phyloP scores from a whole-genome alignment of 2,797 vertebrate genomes.

The Carapus acus region DNA sequence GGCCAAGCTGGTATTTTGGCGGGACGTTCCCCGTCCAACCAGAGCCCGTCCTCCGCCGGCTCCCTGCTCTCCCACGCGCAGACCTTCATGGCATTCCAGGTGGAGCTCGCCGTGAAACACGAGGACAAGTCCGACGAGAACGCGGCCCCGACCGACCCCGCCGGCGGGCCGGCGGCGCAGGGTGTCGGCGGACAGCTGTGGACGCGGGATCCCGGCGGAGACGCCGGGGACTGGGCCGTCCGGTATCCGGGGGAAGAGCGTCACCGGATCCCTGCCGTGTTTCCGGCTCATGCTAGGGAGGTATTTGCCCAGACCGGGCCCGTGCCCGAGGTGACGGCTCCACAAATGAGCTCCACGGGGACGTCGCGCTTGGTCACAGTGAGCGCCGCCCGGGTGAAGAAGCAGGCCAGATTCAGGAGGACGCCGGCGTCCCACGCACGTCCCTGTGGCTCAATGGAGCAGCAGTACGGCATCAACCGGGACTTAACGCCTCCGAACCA shows the following conservation, averaged over 20 bases:
- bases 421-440: conserved; percentile 3
- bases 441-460: not conserved
- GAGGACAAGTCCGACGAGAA: conserved; percentile 27
- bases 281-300: conserved; percentile 22
- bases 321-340: conserved; percentile 9
- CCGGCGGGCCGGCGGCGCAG: conserved; percentile 15
- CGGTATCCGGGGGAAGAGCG: conserved; percentile 18
- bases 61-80: conserved; percentile 7
- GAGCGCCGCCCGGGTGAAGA: conserved; percentile 20
- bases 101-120: conserved; percentile 23
- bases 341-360: conserved; percentile 15
- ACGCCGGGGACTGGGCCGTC: conserved; percentile 1
- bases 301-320: not conserved
- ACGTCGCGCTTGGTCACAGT: conserved; percentile 13
- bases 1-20: conserved; percentile 6
- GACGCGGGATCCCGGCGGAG: conserved; percentile 20
- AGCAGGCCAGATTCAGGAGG: conserved; percentile 27
- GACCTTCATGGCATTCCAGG: conserved; percentile 8
- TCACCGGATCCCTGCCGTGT: conserved; percentile 23
- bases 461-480: conserved; percentile 15
- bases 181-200: conserved; percentile 33
- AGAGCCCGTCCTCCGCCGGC: not conserved
- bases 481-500: not conserved
- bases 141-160: not conserved
- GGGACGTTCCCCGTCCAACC: conserved; percentile 4